phyloP scores from a whole-genome alignment of 2,113 vertebrate genomes.

The Campylorhamphus procurvoides region DNA sequence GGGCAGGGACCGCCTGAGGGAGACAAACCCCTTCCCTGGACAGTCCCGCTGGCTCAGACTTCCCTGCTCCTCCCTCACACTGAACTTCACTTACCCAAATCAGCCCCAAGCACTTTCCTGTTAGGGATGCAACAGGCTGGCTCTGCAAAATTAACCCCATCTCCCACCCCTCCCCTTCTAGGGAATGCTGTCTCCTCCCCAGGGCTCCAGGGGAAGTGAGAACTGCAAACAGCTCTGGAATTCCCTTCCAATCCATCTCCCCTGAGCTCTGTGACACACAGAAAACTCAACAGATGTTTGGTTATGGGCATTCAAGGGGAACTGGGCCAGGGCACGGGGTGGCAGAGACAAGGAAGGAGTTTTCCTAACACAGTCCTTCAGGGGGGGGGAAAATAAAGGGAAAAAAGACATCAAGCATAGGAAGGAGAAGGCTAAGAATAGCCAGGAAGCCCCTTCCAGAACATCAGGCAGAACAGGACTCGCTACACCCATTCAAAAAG shows the following conservation, averaged over 20 bases:
- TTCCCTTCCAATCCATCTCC: not conserved
- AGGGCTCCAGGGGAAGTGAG: not conserved
- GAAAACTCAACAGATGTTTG: not conserved
- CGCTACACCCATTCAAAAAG: not conserved
- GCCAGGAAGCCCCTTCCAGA: not conserved
- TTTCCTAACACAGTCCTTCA: not conserved
- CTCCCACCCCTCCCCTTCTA: not conserved
- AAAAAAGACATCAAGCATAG: not conserved
- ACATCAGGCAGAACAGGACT: not conserved
- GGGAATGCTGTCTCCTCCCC: not conserved
- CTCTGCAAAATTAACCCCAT: not conserved
- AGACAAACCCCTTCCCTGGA: slow-evolving; percentile 6
- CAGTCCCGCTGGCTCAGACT: not conserved
- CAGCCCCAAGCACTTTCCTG: rapidly evolving
- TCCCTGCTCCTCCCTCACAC: rapidly evolving
- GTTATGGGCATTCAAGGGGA: not conserved
- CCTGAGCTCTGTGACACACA: not conserved
- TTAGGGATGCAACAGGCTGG: not conserved
- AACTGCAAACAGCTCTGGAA: not conserved
- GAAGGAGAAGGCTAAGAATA: not conserved
- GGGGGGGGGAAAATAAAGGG: rapidly evolving
- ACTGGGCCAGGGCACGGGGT: not conserved
- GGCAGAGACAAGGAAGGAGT: not conserved
- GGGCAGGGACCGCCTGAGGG: slow-evolving; percentile 8
- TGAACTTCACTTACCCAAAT: rapidly evolving